Base-by-base conservation (phyloP, 2,113 vertebrate species). In the Oxyura jamaicensis region DNA sequence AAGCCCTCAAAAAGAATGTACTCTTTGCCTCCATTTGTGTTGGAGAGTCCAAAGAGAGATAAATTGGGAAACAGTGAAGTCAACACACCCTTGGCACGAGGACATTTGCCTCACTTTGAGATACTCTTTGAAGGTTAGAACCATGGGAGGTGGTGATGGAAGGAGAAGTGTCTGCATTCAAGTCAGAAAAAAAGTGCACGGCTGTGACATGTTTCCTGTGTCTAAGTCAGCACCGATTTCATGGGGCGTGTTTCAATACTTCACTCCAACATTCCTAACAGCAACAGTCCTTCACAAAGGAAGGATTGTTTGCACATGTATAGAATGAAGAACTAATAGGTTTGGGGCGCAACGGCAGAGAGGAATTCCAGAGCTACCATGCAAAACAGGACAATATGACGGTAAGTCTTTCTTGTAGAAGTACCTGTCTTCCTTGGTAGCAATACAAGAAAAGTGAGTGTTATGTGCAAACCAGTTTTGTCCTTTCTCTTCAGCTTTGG, bases 131-230 rank as follows among this genome's bases (percentile, higher is more conserved):
- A 46, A 10, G 8, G 8, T n/a, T 42, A 74, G 59, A 73, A 29
- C 7, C 25, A 6, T 3, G 6, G 10, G 3, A 6, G 28, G 5
- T 3, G 1, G 4, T 15, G 8, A 7, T 83, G 0, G 0, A 14
- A 19, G 9, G 11, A 86, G 13, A 10, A 53, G 4, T 53, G 7
- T 60, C 44, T 67, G 22, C 33, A 21, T 72, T 77, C 8, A 48
- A 63, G 52, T 53, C 5, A 72, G 44, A 66, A 14, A 26, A 8
- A 67, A 23, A 63, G 7, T 18, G 22, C 23, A 11, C 28, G 31
- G 4, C 50, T 76, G 11, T 33, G 26, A 33, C 9, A 1, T 53
- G 6, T 59, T 71, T 75, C 5, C 19, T 72, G 15, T 55, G 2
- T 2, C 18, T 46, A 50, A 16, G 4, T 12, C 28, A 77, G 23